Percentiles rank a stretch among this genome's conserved stretches.
phyloP scores from a whole-genome alignment of 1,140 invertebrate species.

The Semibalanus balanoides region DNA sequence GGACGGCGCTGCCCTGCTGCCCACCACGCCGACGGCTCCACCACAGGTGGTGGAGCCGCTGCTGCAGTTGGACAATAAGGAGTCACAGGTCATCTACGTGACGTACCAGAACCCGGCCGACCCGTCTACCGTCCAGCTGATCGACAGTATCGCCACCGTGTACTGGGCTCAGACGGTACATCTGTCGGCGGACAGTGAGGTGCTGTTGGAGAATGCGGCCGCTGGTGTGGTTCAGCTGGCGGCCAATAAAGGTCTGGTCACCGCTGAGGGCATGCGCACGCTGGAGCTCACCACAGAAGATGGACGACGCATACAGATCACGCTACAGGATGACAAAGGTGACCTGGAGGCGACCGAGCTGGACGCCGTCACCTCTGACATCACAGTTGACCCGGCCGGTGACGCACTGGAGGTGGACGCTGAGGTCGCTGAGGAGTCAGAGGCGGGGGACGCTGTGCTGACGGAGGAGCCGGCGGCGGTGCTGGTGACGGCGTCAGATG shows the following conservation, averaged over 20 bases:
- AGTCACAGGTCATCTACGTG: constrained; percentile 7
- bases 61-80: neutral
- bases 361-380: neutral
- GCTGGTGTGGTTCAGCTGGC: neutral
- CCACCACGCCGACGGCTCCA: too few relatives aligned
- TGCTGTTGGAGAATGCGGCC: neutral
- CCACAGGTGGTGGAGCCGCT: neutral
- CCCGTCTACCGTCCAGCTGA: constrained; percentile 76
- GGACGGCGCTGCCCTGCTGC: too few relatives aligned
- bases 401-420: too few relatives aligned
- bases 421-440: too few relatives aligned
- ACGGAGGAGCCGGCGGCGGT: neutral
- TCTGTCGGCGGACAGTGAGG: neutral
- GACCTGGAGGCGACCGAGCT: neutral
- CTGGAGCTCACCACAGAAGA: neutral
- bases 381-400: neutral
- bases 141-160: constrained; percentile 54
- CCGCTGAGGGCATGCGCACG: neutral
- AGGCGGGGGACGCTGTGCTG: neutral
- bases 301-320: neutral
- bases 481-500: neutral
- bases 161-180: neutral
- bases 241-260: neutral
- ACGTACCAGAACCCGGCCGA: constrained; percentile 29
- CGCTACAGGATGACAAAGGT: neutral